Evolutionary conservation across 1,140 invertebrate species (phyloP).

Genomic region (Bombus sibiricus): DNA sequence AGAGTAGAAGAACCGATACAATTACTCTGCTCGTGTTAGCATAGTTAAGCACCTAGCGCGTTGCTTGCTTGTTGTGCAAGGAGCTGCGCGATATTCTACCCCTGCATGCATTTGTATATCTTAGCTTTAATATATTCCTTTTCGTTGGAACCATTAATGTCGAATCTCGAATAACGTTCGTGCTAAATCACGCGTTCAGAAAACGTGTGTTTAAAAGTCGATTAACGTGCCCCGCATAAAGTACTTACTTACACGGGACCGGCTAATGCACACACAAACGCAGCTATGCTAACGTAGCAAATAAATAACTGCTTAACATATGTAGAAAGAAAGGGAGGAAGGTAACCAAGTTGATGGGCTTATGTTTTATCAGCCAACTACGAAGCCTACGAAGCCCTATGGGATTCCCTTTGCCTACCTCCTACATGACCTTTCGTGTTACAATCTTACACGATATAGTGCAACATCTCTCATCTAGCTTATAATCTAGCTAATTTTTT

Average conservation of each 20-base stretch:
- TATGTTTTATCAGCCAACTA: constrained; percentile 58
- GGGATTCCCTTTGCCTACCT: neutral
- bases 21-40: neutral
- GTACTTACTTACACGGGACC: constrained; percentile 13
- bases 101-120: constrained; percentile 37
- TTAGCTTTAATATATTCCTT: constrained; percentile 43
- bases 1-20: neutral
- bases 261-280: constrained; percentile 45
- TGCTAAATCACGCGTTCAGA: constrained; percentile 46
- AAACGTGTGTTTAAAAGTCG: constrained; percentile 62
- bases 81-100: neutral
- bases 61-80: neutral
- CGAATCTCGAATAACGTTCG: constrained; percentile 34
- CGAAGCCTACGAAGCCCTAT: constrained; percentile 20
- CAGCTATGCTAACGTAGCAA: constrained; percentile 57
- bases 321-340: constrained; percentile 59
- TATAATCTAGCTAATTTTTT: too few relatives aligned
- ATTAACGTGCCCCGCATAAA: constrained; percentile 63
- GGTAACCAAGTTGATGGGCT: constrained; percentile 26
- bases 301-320: constrained; percentile 65
- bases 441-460: too few relatives aligned
- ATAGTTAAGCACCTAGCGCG: constrained; percentile 2
- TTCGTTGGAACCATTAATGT: constrained; percentile 47
- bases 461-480: too few relatives aligned
- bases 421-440: too few relatives aligned